Conservation (phyloP, 2,888 invertebrate species). For the Thalpophila matura region DNA sequence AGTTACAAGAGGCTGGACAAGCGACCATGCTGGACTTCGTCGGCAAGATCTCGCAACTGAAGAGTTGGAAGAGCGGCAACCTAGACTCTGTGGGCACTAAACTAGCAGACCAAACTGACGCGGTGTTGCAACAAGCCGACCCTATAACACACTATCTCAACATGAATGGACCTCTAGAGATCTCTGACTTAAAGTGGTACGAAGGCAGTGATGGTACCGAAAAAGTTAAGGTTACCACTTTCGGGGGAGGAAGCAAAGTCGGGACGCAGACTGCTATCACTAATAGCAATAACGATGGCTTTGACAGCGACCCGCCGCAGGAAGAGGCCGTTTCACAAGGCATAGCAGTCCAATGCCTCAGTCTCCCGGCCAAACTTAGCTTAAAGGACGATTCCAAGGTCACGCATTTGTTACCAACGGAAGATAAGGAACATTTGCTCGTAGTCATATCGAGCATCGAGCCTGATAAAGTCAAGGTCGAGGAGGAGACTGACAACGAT, state of each 20-base stretch:
- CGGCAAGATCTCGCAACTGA: slow-evolving; percentile 84
- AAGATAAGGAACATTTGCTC: slow-evolving; percentile 93
- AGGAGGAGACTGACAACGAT: slow-evolving; percentile 79
- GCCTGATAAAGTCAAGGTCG: slow-evolving; percentile 75
- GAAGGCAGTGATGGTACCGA: slow-evolving; percentile 84
- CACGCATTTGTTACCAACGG: slow-evolving; percentile 92
- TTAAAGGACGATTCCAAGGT: slow-evolving; percentile 88
- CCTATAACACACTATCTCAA: slow-evolving; percentile 84
- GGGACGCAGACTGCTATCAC: slow-evolving; percentile 82
- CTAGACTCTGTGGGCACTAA: slow-evolving; percentile 85
- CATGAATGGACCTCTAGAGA: slow-evolving; percentile 87
- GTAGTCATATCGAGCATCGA: slow-evolving; percentile 89
- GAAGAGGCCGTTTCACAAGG: slow-evolving; percentile 85
- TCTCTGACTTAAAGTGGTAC: slow-evolving; percentile 87
- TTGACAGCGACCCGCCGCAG: slow-evolving; percentile 85
- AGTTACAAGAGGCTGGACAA: slow-evolving; percentile 81
- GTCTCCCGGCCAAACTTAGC: slow-evolving; percentile 87
- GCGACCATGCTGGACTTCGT: slow-evolving; percentile 84
- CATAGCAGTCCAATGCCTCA: slow-evolving; percentile 91
- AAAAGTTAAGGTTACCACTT: slow-evolving; percentile 81
- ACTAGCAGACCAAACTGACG: slow-evolving; percentile 84
- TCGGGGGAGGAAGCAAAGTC: slow-evolving; percentile 78
- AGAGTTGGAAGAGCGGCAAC: slow-evolving; percentile 85
- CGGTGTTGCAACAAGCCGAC: slow-evolving; percentile 78
- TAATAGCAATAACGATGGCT: slow-evolving; percentile 87